Base-by-base conservation (phyloP, 2,113 vertebrate species). In the Dinomys branickii region DNA sequence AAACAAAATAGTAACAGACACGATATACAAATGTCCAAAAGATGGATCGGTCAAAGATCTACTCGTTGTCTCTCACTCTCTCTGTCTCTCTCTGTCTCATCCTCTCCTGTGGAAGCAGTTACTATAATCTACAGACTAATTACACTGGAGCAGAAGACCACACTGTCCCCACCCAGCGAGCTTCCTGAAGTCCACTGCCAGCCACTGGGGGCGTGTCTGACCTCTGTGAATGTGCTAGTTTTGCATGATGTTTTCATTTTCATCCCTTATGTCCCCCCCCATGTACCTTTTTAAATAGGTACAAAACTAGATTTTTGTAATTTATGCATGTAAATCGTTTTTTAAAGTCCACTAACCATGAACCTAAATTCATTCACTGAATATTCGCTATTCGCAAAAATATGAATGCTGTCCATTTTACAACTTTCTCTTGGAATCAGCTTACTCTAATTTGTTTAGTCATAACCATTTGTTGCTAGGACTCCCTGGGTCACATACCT, bases 351-450 rank as follows among this genome's bases (percentile, higher is more conserved):
- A 78, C 9, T 67, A 85, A n/a, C 8, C 19, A 90, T 16, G 22
- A 33, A 56, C 41, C 85, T 63, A 71, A 67, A 88, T 58, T 91
- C 35, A 65, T 58, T 54, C 14, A 91, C n/a, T 56, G 33, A 82
- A 63, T 61, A 61, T 67, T 47, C 77, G 10, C 75, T 81, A 47
- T 71, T 94, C 26, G 73, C 4, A 83, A 8, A 77, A 80, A 77
- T 86, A 58, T 77, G 94, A 88, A 38, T 61, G 12, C 10, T 88
- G 7, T 63, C 33, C 54, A 56, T 65, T 84, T 82, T 82, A 71
- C 26, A 89, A 86, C 12, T 94, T 95, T 95, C 16, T 69, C 73
- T 95, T 90, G 56, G 44, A 88, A 86, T 61, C 65, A 86, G 30
- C 44, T 85, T 59, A 83, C 9, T 92, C 92, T 8, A 80, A 61